phyloP scores from a whole-genome alignment of 1,140 invertebrate genomes.

The Bombus sibiricus region DNA sequence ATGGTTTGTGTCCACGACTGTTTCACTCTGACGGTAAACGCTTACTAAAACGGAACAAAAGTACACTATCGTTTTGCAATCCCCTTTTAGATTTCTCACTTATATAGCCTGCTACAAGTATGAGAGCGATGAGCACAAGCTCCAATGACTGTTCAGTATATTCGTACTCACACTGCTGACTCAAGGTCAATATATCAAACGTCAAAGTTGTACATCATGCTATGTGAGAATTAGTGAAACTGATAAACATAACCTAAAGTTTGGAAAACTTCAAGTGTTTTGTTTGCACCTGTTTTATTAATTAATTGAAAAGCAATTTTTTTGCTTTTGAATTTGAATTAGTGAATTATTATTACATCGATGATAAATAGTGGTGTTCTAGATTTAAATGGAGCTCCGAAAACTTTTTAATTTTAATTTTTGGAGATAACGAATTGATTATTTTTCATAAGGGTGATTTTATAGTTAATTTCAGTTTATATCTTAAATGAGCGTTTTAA shows the following conservation, averaged over 20 bases:
- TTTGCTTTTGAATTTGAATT: no score
- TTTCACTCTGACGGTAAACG: conserved; percentile 9
- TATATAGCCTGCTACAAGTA: conserved; percentile 21
- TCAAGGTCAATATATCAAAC: conserved; percentile 24
- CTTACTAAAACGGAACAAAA: no score
- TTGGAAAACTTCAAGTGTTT: not conserved
- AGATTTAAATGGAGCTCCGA: not conserved
- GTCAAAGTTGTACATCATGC: not conserved
- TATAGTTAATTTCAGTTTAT: not conserved
- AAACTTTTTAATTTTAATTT: not conserved
- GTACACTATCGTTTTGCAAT: not conserved
- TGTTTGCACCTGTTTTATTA: not conserved
- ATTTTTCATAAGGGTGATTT: not conserved
- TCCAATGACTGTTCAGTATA: conserved; percentile 32
- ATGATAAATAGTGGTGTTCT: not conserved
- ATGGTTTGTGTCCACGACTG: conserved; percentile 3
- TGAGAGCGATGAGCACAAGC: not conserved
- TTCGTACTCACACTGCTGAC: no score
- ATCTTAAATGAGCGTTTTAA: not conserved
- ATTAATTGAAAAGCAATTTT: no score
- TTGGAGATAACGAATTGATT: not conserved
- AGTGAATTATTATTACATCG: not conserved
- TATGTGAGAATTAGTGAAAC: not conserved
- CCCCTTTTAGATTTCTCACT: conserved; percentile 30
- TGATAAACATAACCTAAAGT: conserved; percentile 8